phyloP scores from a whole-genome alignment of 2,113 vertebrate species.

The Zosterops lateralis region DNA sequence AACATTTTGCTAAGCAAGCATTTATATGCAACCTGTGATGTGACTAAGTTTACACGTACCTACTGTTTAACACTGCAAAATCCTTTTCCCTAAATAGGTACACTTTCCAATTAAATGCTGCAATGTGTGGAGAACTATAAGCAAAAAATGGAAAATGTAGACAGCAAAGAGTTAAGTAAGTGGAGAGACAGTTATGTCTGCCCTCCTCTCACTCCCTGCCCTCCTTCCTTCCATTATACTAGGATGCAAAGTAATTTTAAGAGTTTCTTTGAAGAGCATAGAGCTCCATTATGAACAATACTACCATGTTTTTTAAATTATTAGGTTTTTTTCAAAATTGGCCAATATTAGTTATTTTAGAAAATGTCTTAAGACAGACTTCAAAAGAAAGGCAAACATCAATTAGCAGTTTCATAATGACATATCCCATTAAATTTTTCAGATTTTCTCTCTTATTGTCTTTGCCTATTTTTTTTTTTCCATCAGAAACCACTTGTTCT shows the following conservation, averaged over 20 bases:
- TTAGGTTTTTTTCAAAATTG: neutral
- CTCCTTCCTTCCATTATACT: neutral
- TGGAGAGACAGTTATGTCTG: neutral
- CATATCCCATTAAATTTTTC: neutral
- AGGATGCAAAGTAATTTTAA: neutral
- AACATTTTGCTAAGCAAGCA: neutral
- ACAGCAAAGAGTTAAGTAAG: neutral
- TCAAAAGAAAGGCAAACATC: neutral
- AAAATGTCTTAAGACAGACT: neutral
- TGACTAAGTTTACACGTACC: neutral
- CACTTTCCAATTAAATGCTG: neutral
- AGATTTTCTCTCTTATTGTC: neutral
- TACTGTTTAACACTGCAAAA: neutral
- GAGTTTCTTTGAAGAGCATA: neutral
- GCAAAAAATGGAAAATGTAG: neutral
- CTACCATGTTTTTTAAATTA: neutral
- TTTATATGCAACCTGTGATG: neutral
- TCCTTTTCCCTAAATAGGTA: neutral
- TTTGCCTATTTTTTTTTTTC: neutral
- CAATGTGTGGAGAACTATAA: neutral
- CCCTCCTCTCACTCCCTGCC: neutral
- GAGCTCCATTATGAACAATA: neutral
- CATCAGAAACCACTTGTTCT: neutral
- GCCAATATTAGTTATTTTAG: neutral
- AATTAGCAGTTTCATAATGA: neutral